phyloP scores from a whole-genome alignment of 37 sponge, comb jelly and placozoan species.

The Diacarnus erythraeanus region DNA sequence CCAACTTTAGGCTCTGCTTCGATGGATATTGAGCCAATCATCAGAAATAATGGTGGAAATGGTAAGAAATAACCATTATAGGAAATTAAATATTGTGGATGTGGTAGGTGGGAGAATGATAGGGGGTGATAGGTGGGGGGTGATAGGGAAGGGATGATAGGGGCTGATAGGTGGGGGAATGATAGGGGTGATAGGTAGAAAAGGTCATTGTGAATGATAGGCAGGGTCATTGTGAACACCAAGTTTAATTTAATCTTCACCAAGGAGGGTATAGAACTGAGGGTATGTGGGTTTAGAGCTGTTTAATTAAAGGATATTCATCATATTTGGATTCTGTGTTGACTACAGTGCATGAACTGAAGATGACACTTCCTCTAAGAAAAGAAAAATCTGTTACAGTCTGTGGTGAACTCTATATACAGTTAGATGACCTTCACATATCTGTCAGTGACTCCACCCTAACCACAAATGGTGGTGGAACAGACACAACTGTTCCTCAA shows the following conservation, averaged over 20 bases:
- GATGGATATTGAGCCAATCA: constrained; percentile 23
- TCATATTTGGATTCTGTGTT: background rate
- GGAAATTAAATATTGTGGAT: no score
- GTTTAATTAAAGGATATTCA: background rate
- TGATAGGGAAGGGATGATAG: no score
- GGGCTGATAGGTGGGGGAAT: no score
- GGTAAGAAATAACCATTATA: no score
- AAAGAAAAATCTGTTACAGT: constrained; percentile 35
- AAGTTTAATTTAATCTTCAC: background rate
- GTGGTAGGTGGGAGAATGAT: no score
- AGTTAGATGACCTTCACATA: constrained; percentile 51
- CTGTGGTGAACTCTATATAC: constrained; percentile 34
- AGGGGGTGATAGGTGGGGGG: no score
- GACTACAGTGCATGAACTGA: constrained; percentile 14
- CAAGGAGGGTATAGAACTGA: background rate
- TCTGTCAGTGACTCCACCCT: background rate
- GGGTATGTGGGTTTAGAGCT: background rate
- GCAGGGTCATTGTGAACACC: no score
- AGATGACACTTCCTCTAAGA: constrained; percentile 26
- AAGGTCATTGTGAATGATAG: no score
- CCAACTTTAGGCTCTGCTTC: constrained; percentile 17
- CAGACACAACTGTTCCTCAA: background rate
- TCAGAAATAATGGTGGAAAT: constrained; percentile 35
- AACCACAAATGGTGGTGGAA: background rate
- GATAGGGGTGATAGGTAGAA: no score